These are phyloP conservation scores for Drosophila punjabiensis DNA, from an alignment of 1,140 invertebrate species.

Conservation along the genomic window DNA sequence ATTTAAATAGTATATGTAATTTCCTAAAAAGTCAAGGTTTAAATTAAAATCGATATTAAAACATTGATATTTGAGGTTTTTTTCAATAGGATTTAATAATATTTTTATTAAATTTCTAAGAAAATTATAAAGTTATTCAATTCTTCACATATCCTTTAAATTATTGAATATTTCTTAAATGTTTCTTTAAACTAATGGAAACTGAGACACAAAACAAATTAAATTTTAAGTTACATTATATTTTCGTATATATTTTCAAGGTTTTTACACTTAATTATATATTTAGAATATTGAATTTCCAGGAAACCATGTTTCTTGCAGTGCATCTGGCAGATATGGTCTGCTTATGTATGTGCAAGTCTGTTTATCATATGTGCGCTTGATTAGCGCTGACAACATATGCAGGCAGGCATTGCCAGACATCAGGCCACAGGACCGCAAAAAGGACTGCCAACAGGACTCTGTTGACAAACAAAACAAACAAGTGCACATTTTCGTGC, in stretches of 20 bases:
- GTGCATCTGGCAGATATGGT: conserved; percentile 9
- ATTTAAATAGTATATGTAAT: neutral
- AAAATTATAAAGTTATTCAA: too few species aligned
- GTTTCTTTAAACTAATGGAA: neutral
- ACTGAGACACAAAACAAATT: neutral
- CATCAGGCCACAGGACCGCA: conserved; percentile 47
- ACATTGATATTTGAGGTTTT: too few species aligned
- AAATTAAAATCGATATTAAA: too few species aligned
- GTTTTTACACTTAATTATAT: too few species aligned
- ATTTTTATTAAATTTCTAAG: too few species aligned
- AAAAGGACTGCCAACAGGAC: conserved; percentile 74
- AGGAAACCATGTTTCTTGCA: neutral
- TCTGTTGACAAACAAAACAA: conserved; percentile 77
- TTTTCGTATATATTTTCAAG: neutral
- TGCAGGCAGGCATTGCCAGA: conserved; percentile 71
- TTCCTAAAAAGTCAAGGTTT: too few species aligned
- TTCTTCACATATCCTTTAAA: too few species aligned
- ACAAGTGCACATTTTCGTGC: conserved; percentile 76
- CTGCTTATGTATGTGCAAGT: conserved; percentile 29
- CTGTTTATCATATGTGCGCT: conserved; percentile 81
- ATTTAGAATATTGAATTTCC: neutral
- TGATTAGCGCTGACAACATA: conserved; percentile 82
- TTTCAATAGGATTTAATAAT: too few species aligned
- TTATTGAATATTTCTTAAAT: too few species aligned
- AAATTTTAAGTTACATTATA: neutral